Evolutionary conservation across 53 echinoderm and acorn worm genomes (phyloP).

Genomic region (Echinarachnius parma): DNA sequence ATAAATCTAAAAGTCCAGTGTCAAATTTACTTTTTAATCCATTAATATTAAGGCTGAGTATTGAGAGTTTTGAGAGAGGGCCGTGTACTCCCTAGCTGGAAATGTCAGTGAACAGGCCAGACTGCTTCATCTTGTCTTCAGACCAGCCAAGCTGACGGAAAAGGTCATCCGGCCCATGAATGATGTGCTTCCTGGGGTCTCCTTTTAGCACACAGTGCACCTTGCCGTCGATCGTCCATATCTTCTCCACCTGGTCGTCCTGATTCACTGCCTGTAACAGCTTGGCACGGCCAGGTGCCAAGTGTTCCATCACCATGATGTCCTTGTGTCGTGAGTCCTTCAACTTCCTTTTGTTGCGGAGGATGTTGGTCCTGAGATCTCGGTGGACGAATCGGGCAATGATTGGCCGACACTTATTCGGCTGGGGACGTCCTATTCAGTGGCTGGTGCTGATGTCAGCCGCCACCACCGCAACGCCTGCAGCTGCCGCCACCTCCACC

Average conservation of each 20-base stretch:
- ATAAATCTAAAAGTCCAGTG: not conserved
- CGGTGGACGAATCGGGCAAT: constrained; percentile 20
- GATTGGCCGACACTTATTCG: constrained; percentile 12
- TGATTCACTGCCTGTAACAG: constrained; percentile 15
- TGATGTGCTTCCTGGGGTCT: constrained; percentile 7
- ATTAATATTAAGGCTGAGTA: not conserved
- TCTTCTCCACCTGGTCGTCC: constrained; percentile 13
- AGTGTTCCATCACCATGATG: constrained; percentile 15
- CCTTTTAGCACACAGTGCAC: constrained; percentile 2
- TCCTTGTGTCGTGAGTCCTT: not conserved
- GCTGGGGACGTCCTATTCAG: constrained; percentile 18
- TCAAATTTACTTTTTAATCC: not conserved
- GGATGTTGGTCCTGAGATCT: constrained; percentile 8
- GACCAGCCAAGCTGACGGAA: not conserved
- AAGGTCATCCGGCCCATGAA: constrained; percentile 5
- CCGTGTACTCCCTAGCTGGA: constrained; percentile 6
- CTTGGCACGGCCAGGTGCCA: constrained; percentile 26
- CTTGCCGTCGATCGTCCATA: constrained; percentile 21
- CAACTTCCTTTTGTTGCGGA: constrained; percentile 8
- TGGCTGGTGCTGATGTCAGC: constrained; percentile 17
- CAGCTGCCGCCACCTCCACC: not conserved
- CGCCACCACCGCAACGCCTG: constrained; percentile 3
- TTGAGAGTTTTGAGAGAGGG: constrained; percentile 7
- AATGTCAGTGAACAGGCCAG: not conserved
- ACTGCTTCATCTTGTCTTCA: constrained; percentile 12